Evolutionary conservation across 2,888 invertebrate species (phyloP).

Genomic region (Andricus quercusramuli): DNA sequence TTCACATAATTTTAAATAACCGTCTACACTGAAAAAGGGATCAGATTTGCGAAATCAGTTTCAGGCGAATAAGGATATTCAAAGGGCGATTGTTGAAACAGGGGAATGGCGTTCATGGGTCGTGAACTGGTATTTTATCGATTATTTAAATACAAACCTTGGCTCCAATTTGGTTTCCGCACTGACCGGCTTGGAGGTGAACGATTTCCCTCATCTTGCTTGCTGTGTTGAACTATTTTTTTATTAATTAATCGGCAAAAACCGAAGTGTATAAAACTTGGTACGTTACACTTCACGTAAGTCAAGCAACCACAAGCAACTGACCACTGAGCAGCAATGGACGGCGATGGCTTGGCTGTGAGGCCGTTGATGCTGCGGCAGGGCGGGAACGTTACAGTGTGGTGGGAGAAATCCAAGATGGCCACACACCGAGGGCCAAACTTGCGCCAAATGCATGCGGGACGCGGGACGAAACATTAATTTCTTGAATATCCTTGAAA

Average conservation of each 20-base stretch:
- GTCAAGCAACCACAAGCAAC: not conserved
- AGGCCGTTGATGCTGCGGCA: too few species aligned
- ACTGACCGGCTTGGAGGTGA: constrained; percentile 96
- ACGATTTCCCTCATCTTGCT: constrained; percentile 94
- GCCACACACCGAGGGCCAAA: too few species aligned
- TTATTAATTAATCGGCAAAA: not conserved
- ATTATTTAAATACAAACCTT: constrained; percentile 83
- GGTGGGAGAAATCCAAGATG: too few species aligned
- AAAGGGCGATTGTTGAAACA: not conserved
- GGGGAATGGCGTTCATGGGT: not conserved
- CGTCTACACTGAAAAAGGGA: not conserved
- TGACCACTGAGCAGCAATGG: not conserved
- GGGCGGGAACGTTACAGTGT: too few species aligned
- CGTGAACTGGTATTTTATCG: not conserved
- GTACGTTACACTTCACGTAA: not conserved
- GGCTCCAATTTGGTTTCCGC: constrained; percentile 97
- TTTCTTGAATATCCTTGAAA: too few species aligned
- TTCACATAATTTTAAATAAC: not conserved
- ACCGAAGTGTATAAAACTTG: not conserved
- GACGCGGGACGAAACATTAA: too few species aligned
- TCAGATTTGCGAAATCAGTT: not conserved
- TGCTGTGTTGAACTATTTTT: not conserved
- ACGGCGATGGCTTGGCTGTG: too few species aligned
- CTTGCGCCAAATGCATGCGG: too few species aligned
- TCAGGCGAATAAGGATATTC: not conserved